Evolutionary conservation across 2,888 invertebrate species (phyloP), one percentile per base, ranked within the genome.

Genomic region (Dynastes maya): DNA sequence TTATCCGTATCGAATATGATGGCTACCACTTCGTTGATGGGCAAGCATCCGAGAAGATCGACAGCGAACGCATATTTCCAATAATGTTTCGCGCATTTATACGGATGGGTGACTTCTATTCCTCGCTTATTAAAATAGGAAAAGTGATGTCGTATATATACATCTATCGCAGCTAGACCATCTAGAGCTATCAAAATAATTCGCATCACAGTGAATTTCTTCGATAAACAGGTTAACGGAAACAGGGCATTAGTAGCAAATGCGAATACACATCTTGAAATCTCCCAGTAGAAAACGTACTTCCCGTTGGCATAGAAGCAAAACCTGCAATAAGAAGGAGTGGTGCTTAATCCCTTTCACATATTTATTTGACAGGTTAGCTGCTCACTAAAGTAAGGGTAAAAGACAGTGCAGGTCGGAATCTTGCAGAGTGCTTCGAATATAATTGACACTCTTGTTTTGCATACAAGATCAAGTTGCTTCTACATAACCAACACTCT

Each of bases 31-130:
- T n/a, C n/a, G 16, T 82, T 82, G 13, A 84, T 76, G 11, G 84
- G 84, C 6, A 85, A 13, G 11, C 80, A 72, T 5, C 81, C 82
- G 9, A 85, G 45, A 1, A 85, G 16, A 65, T 85, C 85, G 2
- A 83, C 40, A 13, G 82, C 29, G 22, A 85, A 83, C 8, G 79
- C 81, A 32, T 83, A 81, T 16, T 70, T 82, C 82, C 83, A 83
- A 76, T 84, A 85, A 77, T 85, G 63, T 1, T 61, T 64, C 1
- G 83, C 81, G 3, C 83, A 84, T 55, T 79, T 79, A 32, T 82
- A 78, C 1, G 85, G 85, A 78, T 85, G 85, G 22, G 80, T 80
- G 2, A 85, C 81, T 68, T 85, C 83, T 2, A 85, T 51, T 4
- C 83, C 81, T 1, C 80, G 75, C n/a, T 80, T 49, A 63, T 85